phyloP scores from a whole-genome alignment of 2,797 vertebrate species.

The Delichon dasypus region DNA sequence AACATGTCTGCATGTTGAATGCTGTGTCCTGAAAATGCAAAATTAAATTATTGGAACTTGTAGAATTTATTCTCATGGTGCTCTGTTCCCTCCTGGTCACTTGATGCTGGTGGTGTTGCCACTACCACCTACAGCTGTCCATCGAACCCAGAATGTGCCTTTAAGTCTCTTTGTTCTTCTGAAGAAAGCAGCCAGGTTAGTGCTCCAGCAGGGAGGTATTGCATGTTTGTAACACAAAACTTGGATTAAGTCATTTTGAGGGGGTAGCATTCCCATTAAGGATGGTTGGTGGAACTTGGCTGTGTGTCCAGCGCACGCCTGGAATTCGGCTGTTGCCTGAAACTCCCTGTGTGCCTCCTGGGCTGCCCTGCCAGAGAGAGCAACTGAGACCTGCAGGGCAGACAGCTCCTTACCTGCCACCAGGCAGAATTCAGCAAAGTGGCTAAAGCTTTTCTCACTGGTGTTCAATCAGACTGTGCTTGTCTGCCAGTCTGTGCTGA shows the following conservation, averaged over 20 bases:
- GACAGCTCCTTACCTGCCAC: background rate
- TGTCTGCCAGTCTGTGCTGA: background rate
- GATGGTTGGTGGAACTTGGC: background rate
- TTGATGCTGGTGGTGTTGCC: background rate
- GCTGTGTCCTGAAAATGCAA: background rate
- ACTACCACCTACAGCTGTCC: background rate
- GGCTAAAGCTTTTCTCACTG: background rate
- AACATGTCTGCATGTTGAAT: background rate
- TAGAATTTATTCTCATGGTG: background rate
- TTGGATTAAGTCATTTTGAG: background rate
- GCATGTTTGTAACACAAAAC: background rate
- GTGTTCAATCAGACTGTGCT: background rate
- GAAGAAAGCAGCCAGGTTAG: background rate
- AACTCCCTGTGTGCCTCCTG: background rate
- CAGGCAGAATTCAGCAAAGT: background rate
- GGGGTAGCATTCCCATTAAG: background rate
- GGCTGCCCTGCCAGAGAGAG: background rate
- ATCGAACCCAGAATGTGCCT: rapidly evolving
- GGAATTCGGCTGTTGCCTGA: background rate
- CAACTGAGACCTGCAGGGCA: background rate
- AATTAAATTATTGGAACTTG: background rate
- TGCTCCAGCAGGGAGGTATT: background rate
- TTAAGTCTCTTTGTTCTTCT: background rate
- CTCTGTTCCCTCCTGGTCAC: background rate
- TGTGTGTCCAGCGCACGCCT: rapidly evolving